These are phyloP conservation scores for Paracyclopina nana DNA, from an alignment of 1,140 invertebrate species.

Conservation along the genomic window DNA sequence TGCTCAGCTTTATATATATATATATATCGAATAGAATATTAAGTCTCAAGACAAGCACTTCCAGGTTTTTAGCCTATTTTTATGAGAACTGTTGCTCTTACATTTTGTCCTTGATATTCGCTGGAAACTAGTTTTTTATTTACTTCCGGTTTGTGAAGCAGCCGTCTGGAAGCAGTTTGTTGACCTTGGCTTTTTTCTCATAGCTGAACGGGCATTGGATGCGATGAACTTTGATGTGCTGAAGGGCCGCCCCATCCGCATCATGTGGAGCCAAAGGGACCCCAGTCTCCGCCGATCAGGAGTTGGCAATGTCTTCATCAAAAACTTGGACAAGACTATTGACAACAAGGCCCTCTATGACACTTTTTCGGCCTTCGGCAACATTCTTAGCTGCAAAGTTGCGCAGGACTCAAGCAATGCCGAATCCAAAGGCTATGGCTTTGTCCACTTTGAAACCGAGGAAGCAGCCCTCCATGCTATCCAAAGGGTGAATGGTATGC, in stretches of 20 bases:
- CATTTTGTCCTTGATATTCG: too few species aligned
- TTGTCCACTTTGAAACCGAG: constrained; percentile 99
- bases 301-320: constrained; percentile 99
- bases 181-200: constrained; percentile 21
- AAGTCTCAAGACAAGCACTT: too few species aligned
- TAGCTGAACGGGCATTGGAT: constrained; percentile 93
- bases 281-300: constrained; percentile 93
- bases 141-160: too few species aligned
- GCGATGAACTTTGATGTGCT: constrained; percentile 99
- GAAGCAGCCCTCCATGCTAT: constrained; percentile 94
- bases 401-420: constrained; percentile 29
- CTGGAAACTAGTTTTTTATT: too few species aligned
- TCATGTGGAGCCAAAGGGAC: constrained; percentile 99
- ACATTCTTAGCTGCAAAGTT: constrained; percentile 94
- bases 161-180: too few species aligned
- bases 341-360: constrained; percentile 99
- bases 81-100: too few species aligned
- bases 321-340: constrained; percentile 94
- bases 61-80: too few species aligned
- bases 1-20: too few species aligned
- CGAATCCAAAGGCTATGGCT: constrained; percentile 92
- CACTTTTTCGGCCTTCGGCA: constrained; percentile 98
- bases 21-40: too few species aligned
- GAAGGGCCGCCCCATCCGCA: constrained; percentile 89
- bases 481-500: constrained; percentile 90